A percentile compares a stretch with the other conserved stretches of the same genome.
phyloP scores from a whole-genome alignment of 2,888 invertebrate species.

The Leucophora obtusa region DNA sequence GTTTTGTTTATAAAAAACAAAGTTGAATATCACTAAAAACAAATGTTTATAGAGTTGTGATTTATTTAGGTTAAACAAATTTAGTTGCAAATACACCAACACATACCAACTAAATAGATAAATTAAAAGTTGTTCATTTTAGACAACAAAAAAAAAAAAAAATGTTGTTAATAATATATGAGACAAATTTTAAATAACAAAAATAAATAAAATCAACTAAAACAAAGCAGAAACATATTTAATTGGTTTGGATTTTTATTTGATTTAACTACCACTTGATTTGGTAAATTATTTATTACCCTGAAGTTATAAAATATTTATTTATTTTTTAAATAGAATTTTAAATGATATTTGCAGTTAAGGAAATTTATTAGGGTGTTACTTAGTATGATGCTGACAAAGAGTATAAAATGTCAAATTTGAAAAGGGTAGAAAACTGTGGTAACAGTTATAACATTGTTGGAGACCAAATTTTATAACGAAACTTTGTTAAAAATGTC shows the following conservation, averaged over 20 bases:
- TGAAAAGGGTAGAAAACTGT: no score
- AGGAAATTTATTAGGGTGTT: no score
- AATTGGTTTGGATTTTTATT: slow-evolving; percentile 28
- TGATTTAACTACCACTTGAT: slow-evolving; percentile 20
- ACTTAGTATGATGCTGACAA: no score
- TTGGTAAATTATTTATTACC: slow-evolving; percentile 17
- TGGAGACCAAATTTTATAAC: no score
- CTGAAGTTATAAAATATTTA: not conserved
- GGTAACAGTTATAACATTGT: no score
- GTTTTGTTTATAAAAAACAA: not conserved
- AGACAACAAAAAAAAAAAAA: not conserved
- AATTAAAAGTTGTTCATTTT: slow-evolving; percentile 24
- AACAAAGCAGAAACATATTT: not conserved
- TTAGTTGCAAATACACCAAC: not conserved
- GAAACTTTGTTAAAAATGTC: no score
- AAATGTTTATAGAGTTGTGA: slow-evolving; percentile 31
- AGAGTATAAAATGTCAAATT: no score
- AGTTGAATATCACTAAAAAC: slow-evolving; percentile 18
- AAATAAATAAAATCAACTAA: not conserved
- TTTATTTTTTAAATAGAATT: not conserved
- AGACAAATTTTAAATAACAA: not conserved
- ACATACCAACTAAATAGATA: slow-evolving; percentile 17
- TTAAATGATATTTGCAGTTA: not conserved
- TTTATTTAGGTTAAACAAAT: slow-evolving; percentile 37
- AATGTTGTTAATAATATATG: slow-evolving; percentile 25